phyloP scores from a whole-genome alignment of 2,113 vertebrate genomes.

The Petaurus breviceps region DNA sequence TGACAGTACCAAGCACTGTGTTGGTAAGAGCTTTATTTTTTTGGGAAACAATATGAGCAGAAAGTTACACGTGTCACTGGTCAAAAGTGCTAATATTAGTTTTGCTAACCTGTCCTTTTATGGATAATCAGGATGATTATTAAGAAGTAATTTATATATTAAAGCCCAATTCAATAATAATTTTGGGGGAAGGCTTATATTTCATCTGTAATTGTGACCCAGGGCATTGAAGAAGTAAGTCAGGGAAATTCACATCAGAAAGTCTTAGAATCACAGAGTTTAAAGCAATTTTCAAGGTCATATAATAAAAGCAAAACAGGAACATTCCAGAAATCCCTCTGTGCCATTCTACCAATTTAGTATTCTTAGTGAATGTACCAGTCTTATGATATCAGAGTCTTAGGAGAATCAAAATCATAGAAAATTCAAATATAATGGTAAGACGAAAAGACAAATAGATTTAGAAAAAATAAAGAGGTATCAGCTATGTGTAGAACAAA shows the following conservation, averaged over 20 bases:
- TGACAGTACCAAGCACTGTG: neutral
- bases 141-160: neutral
- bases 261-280: neutral
- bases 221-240: neutral
- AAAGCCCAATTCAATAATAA: neutral
- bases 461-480: neutral
- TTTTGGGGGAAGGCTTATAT: neutral
- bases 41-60: neutral
- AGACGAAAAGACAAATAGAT: neutral
- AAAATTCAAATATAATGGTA: neutral
- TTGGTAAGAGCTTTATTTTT: neutral
- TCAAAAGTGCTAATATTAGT: neutral
- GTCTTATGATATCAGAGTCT: neutral
- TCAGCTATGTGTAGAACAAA: neutral
- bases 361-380: neutral
- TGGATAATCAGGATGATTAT: neutral
- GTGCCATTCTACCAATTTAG: neutral
- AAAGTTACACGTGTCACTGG: neutral
- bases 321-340: neutral
- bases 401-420: neutral
- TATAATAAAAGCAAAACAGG: neutral
- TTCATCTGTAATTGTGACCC: neutral
- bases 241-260: neutral
- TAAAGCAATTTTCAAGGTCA: neutral
- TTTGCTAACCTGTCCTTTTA: neutral